These are phyloP conservation scores for Pollachius pollachius DNA, from an alignment of 2,113 vertebrate species.

Conservation along the genomic window DNA sequence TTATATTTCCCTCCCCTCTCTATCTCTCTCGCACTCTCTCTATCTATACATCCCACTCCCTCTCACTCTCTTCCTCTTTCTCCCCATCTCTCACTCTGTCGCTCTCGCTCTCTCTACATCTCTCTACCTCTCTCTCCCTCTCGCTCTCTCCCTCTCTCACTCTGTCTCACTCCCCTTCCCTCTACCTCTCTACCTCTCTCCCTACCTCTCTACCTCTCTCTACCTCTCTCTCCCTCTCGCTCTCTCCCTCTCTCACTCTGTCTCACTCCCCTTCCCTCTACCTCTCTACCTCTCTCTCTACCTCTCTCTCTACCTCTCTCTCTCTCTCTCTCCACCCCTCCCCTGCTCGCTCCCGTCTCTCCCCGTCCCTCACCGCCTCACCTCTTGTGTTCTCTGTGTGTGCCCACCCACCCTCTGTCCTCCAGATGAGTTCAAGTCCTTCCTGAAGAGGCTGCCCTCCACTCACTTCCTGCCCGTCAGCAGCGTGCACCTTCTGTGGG, in stretches of 20 bases:
- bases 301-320: neutral
- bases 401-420: constrained; percentile 14
- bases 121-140: neutral
- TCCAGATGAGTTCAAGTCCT: constrained; percentile 97
- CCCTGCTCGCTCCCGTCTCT: too few species aligned
- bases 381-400: too few species aligned
- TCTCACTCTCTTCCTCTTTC: too few species aligned
- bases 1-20: neutral
- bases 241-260: neutral
- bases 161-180: neutral
- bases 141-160: neutral
- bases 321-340: neutral
- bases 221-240: neutral
- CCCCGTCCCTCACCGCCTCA: too few species aligned
- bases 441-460: constrained; percentile 94
- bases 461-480: constrained; percentile 96
- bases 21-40: neutral
- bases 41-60: neutral
- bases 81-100: neutral
- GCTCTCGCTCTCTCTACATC: neutral
- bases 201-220: neutral
- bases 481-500: constrained; percentile 98
- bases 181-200: neutral
- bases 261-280: neutral
- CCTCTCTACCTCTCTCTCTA: neutral